Evolutionary conservation across 2,888 invertebrate species (phyloP).

Genomic region (Caenorhabditis sp.): DNA sequence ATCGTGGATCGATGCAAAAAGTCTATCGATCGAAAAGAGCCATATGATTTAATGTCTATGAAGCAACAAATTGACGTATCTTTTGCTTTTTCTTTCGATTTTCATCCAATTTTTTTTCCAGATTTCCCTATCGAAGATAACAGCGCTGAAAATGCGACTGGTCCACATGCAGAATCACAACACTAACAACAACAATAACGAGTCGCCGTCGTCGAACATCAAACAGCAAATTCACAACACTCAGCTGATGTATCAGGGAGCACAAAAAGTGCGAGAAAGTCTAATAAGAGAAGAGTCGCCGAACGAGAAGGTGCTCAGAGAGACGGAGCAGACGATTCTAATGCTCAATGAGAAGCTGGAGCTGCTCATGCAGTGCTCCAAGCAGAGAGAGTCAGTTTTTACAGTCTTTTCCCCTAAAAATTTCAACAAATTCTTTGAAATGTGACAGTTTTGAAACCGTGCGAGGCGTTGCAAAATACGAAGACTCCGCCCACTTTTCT

Average conservation of each 20-base stretch:
- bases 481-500: constrained; percentile 5
- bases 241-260: constrained; percentile 49
- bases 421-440: background rate
- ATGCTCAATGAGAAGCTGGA: constrained; percentile 58
- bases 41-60: constrained; percentile 56
- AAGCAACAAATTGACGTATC: constrained; percentile 57
- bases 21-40: constrained; percentile 55
- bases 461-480: background rate
- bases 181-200: background rate
- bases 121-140: constrained; percentile 54
- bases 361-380: constrained; percentile 43
- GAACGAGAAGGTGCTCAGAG: constrained; percentile 46
- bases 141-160: constrained; percentile 49
- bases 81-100: constrained; percentile 14
- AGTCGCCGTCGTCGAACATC: constrained; percentile 13
- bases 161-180: constrained; percentile 32
- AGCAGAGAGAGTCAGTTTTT: background rate
- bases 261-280: constrained; percentile 48
- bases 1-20: constrained; percentile 60
- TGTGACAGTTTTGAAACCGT: background rate
- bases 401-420: background rate
- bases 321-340: constrained; percentile 57
- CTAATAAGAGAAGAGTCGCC: constrained; percentile 34
- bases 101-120: constrained; percentile 9
- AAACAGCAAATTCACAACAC: constrained; percentile 45